phyloP scores from a whole-genome alignment of 2,113 vertebrate species.

The Indri indri region DNA sequence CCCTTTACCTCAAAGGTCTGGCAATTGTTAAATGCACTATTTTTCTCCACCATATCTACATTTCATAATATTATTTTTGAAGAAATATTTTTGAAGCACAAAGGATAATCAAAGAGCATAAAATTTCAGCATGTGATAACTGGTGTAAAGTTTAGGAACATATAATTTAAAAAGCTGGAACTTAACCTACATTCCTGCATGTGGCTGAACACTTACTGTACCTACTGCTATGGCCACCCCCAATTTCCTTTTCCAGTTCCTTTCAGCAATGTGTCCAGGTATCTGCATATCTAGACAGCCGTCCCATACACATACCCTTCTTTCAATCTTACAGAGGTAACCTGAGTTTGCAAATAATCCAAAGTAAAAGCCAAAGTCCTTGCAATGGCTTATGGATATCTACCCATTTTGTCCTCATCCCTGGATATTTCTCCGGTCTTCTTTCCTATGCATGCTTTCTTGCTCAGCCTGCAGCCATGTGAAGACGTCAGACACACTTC shows the following conservation, averaged over 20 bases:
- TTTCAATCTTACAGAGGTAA: not conserved
- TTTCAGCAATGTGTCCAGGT: not conserved
- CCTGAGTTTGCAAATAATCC: not conserved
- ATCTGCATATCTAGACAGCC: not conserved
- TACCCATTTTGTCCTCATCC: not conserved
- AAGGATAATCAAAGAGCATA: not conserved
- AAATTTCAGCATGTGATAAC: not conserved
- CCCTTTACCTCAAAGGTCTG: not conserved
- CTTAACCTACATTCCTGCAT: not conserved
- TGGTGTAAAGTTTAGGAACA: not conserved
- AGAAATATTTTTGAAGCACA: not conserved
- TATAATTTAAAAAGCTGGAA: not conserved
- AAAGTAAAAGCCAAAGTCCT: not conserved
- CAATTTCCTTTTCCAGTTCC: not conserved
- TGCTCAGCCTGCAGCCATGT: not conserved
- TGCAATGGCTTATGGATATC: not conserved
- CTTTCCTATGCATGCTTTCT: not conserved
- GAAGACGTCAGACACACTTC: not conserved
- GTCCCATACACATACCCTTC: not conserved
- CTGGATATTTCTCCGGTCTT: not conserved
- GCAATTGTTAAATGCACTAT: not conserved
- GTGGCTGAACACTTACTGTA: not conserved
- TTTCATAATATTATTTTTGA: not conserved
- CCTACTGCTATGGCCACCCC: not conserved
- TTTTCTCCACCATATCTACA: not conserved